These are phyloP conservation scores for Bombus ignitus DNA, from an alignment of 1,140 invertebrate genomes.

Conservation along the genomic window DNA sequence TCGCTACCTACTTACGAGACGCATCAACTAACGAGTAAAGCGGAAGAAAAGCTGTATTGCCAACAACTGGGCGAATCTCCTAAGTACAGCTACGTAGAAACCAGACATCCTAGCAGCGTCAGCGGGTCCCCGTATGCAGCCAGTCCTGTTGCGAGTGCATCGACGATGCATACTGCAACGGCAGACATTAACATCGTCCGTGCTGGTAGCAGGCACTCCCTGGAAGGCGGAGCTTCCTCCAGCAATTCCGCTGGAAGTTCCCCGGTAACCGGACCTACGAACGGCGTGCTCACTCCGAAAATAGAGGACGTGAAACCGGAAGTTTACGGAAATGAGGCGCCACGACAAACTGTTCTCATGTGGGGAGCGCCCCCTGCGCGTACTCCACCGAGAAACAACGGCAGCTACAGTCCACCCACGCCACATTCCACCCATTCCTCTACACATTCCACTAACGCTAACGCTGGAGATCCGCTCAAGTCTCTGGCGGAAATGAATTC, in stretches of 20 bases:
- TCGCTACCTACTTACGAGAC: slow-evolving; percentile 82
- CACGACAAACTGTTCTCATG: slow-evolving; percentile 93
- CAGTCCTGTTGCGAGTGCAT: slow-evolving; percentile 76
- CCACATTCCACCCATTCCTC: slow-evolving; percentile 78
- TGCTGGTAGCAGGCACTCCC: slow-evolving; percentile 83
- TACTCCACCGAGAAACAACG: slow-evolving; percentile 78
- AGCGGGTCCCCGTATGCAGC: slow-evolving; percentile 80
- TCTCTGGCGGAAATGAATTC: slow-evolving; percentile 85
- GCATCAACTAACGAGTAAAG: slow-evolving; percentile 82
- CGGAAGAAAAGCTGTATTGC: slow-evolving; percentile 87
- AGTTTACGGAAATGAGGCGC: slow-evolving; percentile 82
- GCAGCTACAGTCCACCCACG: slow-evolving; percentile 81
- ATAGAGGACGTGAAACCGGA: slow-evolving; percentile 86
- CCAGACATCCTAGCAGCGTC: slow-evolving; percentile 82
- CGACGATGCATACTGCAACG: slow-evolving; percentile 72
- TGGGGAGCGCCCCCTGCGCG: slow-evolving; percentile 86
- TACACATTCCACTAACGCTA: slow-evolving; percentile 73
- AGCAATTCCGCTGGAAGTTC: slow-evolving; percentile 84
- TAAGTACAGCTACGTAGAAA: slow-evolving; percentile 80
- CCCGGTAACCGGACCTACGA: slow-evolving; percentile 80
- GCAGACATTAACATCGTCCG: slow-evolving; percentile 74
- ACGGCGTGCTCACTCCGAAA: slow-evolving; percentile 85
- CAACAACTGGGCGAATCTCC: slow-evolving; percentile 83
- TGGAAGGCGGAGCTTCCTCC: slow-evolving; percentile 82
- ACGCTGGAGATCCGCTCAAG: slow-evolving; percentile 83